phyloP scores from a whole-genome alignment of 35 echinoderm and acorn worm species.

The Apostichopus californicus region DNA sequence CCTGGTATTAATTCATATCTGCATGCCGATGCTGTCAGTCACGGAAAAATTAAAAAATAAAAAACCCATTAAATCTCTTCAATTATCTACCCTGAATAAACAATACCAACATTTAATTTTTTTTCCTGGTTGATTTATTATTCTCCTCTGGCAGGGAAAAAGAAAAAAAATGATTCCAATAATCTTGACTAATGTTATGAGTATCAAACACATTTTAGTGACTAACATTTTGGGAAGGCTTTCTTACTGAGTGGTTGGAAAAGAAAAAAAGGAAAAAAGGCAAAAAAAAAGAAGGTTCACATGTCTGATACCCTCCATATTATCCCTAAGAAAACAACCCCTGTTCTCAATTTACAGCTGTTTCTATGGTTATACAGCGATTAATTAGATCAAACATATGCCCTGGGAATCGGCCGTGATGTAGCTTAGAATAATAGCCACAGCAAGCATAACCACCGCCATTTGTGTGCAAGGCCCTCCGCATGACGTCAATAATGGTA shows the following conservation, averaged over 20 bases:
- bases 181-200: neutral
- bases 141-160: no score
- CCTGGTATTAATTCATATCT: no score
- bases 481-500: slow-evolving; percentile 53
- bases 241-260: neutral
- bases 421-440: slow-evolving; percentile 26
- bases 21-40: neutral
- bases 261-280: neutral
- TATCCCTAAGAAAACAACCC: slow-evolving; percentile 33
- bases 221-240: neutral
- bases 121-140: no score
- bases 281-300: neutral
- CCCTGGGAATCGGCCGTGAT: slow-evolving; percentile 33
- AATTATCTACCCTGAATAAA: slow-evolving; percentile 1
- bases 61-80: neutral
- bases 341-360: slow-evolving; percentile 50
- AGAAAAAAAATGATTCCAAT: no score
- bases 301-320: slow-evolving; percentile 25
- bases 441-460: neutral
- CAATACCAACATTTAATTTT: neutral
- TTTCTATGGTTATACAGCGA: slow-evolving; percentile 35
- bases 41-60: neutral
- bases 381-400: slow-evolving; percentile 49
- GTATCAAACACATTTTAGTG: neutral
- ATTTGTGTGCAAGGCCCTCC: slow-evolving; percentile 21